Base-by-base conservation (phyloP, 1,140 invertebrate species). In the Hycleus cichorii region DNA sequence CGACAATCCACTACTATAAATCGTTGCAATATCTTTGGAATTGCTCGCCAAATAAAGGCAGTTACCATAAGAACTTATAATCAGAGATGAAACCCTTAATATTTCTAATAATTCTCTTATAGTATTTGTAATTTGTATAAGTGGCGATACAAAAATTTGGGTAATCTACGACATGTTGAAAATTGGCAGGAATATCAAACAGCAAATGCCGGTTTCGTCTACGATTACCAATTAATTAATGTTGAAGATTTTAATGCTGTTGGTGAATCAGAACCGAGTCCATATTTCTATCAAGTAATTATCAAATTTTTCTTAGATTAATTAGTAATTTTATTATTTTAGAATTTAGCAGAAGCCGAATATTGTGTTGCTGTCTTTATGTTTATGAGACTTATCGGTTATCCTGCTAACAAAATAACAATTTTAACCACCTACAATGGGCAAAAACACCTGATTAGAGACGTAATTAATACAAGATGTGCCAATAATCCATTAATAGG, bases 331-430 rank as follows among this genome's bases (percentile, higher is more conserved):
- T 45, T 64, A 60, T 51, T 57, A 46, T 66, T 75, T 42, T 74
- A 96, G 86, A 99, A 99, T 81, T 79, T 99, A 11, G 96, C 93
- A 1, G 97, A 99, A 78, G 97, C 97, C 0, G 97, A 99, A 71
- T 99, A 97, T 74, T 89, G 95, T 58, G 95, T 98, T 0, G 95
- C 94, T 0, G 84, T 95, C 0, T 99, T 94, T 72, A 99, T 97
- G 93, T 99, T 95, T 71, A 99, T 99, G 97, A 77, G 97, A 53
- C 77, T 99, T 3, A 75, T 98, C 26, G 97, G 97, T 0, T 99
- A 98, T 81, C 95, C 97, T 0, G 93, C 95, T 0, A 88, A 95
- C 51, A 95, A 95, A 75, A 98, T 99, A 58, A 48, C 47, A 48
- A 48, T 48, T 39, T 39, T 49, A 49, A 98, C 97, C 0, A 99